Evolutionary conservation across 2,797 vertebrate species (phyloP), one percentile per base, ranked within the genome.

Genomic region (Glossophaga mutica): DNA sequence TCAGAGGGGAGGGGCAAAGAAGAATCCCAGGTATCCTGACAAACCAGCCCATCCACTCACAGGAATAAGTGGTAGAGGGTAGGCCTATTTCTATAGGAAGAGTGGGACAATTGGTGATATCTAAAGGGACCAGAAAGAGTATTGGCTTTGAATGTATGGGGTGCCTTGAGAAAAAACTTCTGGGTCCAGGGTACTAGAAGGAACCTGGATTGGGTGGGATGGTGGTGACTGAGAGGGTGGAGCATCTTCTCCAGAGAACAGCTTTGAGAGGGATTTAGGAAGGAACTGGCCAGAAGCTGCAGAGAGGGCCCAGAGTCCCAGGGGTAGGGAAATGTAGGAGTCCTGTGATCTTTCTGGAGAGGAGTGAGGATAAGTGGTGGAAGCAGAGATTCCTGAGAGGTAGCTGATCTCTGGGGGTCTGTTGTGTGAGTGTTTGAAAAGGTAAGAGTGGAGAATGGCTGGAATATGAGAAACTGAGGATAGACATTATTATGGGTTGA

Each of bases 21-120:
- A 57, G 82, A 86, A 87, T 79, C 91, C 42, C 32, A 76, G 52
- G 62, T 74, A 95, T 92, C 68, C 37, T 70, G 95, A 95, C 87
- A 94, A 97, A 95, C 91, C 92, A 95, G 92, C 82, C 89, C 82
- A 76, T 73, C 46, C 39, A 92, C 86, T 76, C 48, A 71, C 77
- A 12, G 50, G 9, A 34, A 52, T 16, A 10, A 22, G 52, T 7
- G 50, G 62, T 62, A 55, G 34, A 12, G 48, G 77, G 71, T 79
- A 50, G 65, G 26, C 68, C 57, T 81, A 44, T 68, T 84, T 83
- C 89, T 77, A 19, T 9, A 50, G 22, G 52, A 34, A 78, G 15
- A 55, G 26, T 65, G 26, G 18, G 48, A 50, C 37, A 39, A 71
- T 22, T 22, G 21, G 15, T 59, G 46, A 67, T 24, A 73, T 44